Conservation (phyloP, 2,797 vertebrate species). For the Orientallactaga sibirica region DNA sequence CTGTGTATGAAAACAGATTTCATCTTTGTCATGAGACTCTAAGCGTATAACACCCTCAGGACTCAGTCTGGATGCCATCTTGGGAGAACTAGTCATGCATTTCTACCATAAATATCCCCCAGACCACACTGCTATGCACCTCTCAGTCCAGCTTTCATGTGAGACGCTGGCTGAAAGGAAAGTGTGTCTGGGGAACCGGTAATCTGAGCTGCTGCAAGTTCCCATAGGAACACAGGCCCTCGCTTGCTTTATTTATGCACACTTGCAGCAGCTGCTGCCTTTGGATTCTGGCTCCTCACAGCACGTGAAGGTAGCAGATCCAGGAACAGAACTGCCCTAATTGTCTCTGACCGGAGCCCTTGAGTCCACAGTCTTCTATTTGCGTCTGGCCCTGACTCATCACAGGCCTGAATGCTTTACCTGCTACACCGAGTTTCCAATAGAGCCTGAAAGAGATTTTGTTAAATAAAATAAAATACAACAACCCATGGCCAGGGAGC, state of each 20-base stretch:
- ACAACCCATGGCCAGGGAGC: constrained; percentile 27
- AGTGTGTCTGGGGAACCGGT: constrained; percentile 60
- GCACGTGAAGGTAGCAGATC: constrained; percentile 57
- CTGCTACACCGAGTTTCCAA: constrained; percentile 55
- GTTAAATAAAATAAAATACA: background rate
- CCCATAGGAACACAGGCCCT: constrained; percentile 77
- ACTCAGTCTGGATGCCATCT: constrained; percentile 1
- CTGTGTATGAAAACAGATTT: background rate
- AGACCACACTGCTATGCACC: background rate
- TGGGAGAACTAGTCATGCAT: constrained; percentile 43
- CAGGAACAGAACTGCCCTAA: constrained; percentile 60
- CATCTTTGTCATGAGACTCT: background rate
- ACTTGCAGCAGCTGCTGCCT: constrained; percentile 65
- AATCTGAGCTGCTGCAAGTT: constrained; percentile 69
- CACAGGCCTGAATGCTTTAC: constrained; percentile 58
- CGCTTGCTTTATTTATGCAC: constrained; percentile 69
- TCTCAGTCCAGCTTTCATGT: constrained; percentile 60
- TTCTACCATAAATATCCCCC: constrained; percentile 15
- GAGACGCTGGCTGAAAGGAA: constrained; percentile 76
- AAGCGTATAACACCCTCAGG: background rate
- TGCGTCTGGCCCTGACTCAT: constrained; percentile 69
- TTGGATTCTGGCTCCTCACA: constrained; percentile 63
- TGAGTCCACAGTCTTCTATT: constrained; percentile 72
- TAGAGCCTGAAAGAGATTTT: constrained; percentile 39
- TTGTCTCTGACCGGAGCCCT: constrained; percentile 75